Conservation (phyloP, 2,888 invertebrate genomes). For the Leptogaster cylindrica region DNA sequence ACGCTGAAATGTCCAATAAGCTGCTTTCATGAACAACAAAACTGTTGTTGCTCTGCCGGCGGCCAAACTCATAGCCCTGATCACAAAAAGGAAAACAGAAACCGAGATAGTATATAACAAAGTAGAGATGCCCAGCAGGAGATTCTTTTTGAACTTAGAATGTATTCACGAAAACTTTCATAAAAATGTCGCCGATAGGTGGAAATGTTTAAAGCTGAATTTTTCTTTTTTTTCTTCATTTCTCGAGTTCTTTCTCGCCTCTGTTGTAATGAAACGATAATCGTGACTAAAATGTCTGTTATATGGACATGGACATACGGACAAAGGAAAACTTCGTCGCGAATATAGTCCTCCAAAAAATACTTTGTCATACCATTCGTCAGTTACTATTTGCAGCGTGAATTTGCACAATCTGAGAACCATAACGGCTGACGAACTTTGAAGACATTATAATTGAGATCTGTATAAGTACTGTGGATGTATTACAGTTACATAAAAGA, state of each 20-base stretch:
- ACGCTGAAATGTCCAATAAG: not conserved
- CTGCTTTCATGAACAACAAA: not conserved
- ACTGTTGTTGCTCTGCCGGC: not conserved
- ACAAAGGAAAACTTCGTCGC: no score
- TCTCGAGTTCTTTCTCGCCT: not conserved
- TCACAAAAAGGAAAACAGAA: not conserved
- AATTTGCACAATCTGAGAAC: no score
- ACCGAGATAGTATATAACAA: not conserved
- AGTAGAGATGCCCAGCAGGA: not conserved
- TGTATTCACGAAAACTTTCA: not conserved
- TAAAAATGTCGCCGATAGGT: not conserved
- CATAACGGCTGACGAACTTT: no score
- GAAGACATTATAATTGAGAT: no score
- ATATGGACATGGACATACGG: no score
- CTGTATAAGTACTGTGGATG: no score
- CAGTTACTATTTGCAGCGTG: no score
- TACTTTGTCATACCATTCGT: no score
- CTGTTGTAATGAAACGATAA: no score
- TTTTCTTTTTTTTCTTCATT: not conserved
- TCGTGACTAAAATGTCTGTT: no score
- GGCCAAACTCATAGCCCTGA: not conserved
- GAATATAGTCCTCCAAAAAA: no score
- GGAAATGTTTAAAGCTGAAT: conserved; percentile 8
- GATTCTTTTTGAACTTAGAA: not conserved
- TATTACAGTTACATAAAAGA: no score